Conservation (phyloP, 2,113 vertebrate species). For the Rhinopomastus cyanomelas region DNA sequence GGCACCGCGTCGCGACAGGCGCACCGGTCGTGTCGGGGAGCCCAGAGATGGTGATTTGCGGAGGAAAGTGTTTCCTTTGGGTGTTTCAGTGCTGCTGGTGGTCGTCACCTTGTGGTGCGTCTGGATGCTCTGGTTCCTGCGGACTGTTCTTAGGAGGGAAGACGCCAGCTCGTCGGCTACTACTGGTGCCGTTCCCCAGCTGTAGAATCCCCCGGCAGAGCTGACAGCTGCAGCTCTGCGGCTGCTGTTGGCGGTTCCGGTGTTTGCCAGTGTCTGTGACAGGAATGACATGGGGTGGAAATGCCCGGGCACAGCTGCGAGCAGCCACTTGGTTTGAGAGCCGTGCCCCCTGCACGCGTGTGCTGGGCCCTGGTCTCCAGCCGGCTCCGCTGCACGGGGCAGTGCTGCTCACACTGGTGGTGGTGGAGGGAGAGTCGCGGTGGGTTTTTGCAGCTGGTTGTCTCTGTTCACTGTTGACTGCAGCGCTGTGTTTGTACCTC, state of each 20-base stretch:
- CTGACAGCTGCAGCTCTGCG: accelerated
- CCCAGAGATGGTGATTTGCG: accelerated
- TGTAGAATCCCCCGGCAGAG: not conserved
- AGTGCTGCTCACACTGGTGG: no score
- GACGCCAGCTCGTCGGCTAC: not conserved
- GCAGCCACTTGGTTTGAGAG: not conserved
- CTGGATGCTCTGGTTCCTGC: not conserved
- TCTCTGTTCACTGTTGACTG: not conserved
- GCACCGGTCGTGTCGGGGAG: no score
- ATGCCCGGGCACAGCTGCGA: accelerated
- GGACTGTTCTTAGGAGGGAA: not conserved
- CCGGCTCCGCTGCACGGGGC: not conserved
- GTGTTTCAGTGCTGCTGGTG: accelerated
- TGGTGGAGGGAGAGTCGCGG: no score
- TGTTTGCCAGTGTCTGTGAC: accelerated
- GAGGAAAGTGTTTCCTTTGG: not conserved
- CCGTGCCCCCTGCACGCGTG: accelerated
- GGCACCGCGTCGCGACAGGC: no score
- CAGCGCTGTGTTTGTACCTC: not conserved
- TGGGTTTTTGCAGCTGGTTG: not conserved
- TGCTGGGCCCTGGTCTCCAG: not conserved
- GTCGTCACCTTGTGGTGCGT: not conserved
- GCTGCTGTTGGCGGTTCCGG: no score
- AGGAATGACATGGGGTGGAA: not conserved
- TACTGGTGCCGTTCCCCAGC: not conserved